A percentile compares a stretch with the other conserved stretches of the same genome.
Conservation (phyloP, 1,140 invertebrate genomes). For the Hycleus phaleratus region DNA sequence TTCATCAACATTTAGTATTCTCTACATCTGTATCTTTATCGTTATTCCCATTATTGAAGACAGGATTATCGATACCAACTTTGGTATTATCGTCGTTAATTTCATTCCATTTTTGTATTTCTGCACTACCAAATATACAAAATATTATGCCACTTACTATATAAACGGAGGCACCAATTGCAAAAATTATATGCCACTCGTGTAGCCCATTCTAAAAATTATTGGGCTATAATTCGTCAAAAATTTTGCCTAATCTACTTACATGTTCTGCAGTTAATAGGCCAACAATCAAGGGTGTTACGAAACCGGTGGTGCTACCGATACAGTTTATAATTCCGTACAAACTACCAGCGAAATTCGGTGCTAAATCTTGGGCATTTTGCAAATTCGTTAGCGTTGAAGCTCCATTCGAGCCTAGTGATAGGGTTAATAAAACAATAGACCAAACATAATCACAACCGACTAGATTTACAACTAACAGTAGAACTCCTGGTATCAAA, state of each 20-base stretch:
- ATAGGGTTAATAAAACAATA: slow-evolving; percentile 60
- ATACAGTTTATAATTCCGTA: slow-evolving; percentile 68
- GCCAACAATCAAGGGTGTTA: slow-evolving; percentile 62
- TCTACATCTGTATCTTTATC: too few relatives aligned
- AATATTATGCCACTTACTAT: slow-evolving; percentile 46
- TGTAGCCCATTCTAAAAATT: slow-evolving; percentile 45
- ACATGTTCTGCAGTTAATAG: slow-evolving; percentile 57
- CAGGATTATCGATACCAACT: background rate
- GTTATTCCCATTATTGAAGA: background rate
- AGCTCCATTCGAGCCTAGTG: slow-evolving; percentile 74
- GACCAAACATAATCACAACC: slow-evolving; percentile 57
- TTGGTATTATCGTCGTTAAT: background rate
- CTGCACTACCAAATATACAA: slow-evolving; percentile 41
- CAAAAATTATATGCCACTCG: slow-evolving; percentile 54
- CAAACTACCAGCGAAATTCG: slow-evolving; percentile 69
- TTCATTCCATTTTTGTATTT: slow-evolving; percentile 41
- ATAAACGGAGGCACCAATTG: slow-evolving; percentile 47
- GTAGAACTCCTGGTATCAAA: slow-evolving; percentile 57
- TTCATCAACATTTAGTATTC: too few relatives aligned
- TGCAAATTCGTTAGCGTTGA: slow-evolving; percentile 74
- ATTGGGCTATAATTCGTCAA: background rate
- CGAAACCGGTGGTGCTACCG: slow-evolving; percentile 64
- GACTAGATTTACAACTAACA: slow-evolving; percentile 56
- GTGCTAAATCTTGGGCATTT: slow-evolving; percentile 77
- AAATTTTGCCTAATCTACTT: slow-evolving; percentile 26